Percentiles rank a stretch among this genome's conserved stretches.
Evolutionary conservation across 2,797 vertebrate genomes (phyloP).

Genomic region (Masticophis lateralis): DNA sequence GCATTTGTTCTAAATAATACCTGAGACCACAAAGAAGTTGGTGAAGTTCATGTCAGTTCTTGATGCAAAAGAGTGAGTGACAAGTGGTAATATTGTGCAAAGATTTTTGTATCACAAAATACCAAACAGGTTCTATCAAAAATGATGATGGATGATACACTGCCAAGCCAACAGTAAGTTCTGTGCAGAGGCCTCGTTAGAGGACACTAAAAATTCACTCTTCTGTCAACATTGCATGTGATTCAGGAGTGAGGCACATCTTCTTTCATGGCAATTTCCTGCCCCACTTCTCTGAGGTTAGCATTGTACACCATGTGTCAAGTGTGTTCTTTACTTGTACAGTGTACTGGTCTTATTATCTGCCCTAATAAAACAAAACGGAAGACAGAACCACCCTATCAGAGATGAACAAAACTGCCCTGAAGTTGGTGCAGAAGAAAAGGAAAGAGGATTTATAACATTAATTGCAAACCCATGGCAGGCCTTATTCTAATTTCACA

Average conservation of each 20-base stretch:
- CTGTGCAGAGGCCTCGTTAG: not conserved
- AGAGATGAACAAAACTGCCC: not conserved
- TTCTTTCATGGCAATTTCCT: not conserved
- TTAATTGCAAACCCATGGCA: not conserved
- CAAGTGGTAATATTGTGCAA: not conserved
- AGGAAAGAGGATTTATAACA: not conserved
- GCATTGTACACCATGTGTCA: not conserved
- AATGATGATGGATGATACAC: not conserved
- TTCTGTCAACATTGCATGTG: conserved; percentile 55
- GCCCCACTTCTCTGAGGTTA: not conserved
- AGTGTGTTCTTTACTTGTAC: not conserved
- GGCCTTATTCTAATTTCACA: not conserved
- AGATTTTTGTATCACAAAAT: not conserved
- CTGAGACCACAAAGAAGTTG: not conserved
- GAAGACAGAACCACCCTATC: not conserved
- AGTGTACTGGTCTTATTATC: conserved; percentile 18
- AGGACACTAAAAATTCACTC: conserved; percentile 31
- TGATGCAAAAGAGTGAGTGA: rapidly evolving
- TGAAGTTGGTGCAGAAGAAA: not conserved
- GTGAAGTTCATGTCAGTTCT: not conserved
- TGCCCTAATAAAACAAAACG: not conserved
- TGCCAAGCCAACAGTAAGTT: not conserved
- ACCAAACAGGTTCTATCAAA: rapidly evolving
- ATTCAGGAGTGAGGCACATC: not conserved
- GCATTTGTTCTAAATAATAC: not conserved